These are phyloP conservation scores for Odontesthes bonariensis DNA, from an alignment of 2,113 vertebrate species.

Conservation along the genomic window DNA sequence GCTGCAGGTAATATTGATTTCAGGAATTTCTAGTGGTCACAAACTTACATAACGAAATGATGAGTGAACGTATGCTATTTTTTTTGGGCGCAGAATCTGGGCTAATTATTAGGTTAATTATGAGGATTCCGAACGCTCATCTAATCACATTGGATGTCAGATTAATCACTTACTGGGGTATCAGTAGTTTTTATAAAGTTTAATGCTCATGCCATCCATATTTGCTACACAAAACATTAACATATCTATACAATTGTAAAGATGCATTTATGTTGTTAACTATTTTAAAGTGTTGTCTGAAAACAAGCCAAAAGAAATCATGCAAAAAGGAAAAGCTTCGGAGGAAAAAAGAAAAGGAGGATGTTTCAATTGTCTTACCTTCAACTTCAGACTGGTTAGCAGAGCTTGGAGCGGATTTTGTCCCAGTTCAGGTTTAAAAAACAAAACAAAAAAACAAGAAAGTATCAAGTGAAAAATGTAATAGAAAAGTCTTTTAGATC, in stretches of 20 bases:
- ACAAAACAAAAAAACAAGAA: neutral
- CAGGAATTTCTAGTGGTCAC: constrained; percentile 1
- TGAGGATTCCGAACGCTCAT: constrained; percentile 41
- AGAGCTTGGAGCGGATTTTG: neutral
- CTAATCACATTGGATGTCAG: constrained; percentile 47
- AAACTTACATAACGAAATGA: neutral
- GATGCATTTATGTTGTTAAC: neutral
- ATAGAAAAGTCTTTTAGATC: neutral
- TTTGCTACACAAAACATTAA: neutral
- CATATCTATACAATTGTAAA: neutral
- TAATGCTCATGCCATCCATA: neutral
- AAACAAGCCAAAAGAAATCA: neutral
- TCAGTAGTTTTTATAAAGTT: constrained; percentile 40
- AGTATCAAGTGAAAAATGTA: neutral
- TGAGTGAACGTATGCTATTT: neutral
- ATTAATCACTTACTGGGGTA: constrained; percentile 48
- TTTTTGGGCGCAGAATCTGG: constrained; percentile 16
- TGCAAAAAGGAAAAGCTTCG: neutral
- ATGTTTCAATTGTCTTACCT: constrained; percentile 64
- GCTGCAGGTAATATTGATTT: constrained; percentile 22
- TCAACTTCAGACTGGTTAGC: constrained; percentile 19
- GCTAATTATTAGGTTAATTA: constrained; percentile 54
- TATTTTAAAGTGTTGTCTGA: neutral
- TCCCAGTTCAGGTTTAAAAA: constrained; percentile 21
- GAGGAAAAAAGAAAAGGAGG: neutral